Evolutionary conservation across 2,113 vertebrate species (phyloP).

Genomic region (Phylloscopus trochiloides): DNA sequence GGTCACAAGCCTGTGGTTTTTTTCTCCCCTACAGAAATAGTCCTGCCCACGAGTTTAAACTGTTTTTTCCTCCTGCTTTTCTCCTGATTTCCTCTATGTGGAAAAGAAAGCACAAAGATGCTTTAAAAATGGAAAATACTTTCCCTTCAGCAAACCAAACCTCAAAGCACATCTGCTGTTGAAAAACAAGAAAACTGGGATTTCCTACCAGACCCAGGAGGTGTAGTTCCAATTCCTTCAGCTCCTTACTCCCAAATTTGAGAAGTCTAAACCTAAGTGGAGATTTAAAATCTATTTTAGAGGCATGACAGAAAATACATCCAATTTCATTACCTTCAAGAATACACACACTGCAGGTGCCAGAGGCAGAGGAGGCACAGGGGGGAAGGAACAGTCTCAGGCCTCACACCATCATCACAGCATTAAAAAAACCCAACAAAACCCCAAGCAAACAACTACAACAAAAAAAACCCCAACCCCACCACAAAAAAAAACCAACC

Average conservation of each 20-base stretch:
- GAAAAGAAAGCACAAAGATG: background rate
- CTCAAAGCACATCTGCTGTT: background rate
- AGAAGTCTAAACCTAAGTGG: background rate
- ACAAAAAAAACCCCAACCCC: background rate
- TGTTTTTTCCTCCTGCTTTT: background rate
- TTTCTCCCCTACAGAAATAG: background rate
- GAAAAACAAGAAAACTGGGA: background rate
- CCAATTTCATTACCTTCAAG: background rate
- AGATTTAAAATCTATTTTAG: background rate
- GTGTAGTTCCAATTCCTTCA: background rate
- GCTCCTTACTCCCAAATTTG: background rate
- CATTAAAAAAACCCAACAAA: background rate
- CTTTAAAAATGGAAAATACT: background rate
- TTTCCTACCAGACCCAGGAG: background rate
- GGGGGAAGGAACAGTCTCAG: background rate
- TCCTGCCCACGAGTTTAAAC: background rate
- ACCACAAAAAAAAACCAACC: background rate
- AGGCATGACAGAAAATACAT: background rate
- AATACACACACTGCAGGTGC: background rate
- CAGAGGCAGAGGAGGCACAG: background rate
- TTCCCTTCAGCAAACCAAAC: background rate
- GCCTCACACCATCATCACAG: rapidly evolving
- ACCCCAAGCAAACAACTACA: background rate
- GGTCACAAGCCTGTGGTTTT: background rate
- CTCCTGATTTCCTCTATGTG: background rate